A percentile compares a stretch with the other conserved stretches of the same genome.
Conservation (phyloP, 1,140 invertebrate species). For the Pararge aegeria region DNA sequence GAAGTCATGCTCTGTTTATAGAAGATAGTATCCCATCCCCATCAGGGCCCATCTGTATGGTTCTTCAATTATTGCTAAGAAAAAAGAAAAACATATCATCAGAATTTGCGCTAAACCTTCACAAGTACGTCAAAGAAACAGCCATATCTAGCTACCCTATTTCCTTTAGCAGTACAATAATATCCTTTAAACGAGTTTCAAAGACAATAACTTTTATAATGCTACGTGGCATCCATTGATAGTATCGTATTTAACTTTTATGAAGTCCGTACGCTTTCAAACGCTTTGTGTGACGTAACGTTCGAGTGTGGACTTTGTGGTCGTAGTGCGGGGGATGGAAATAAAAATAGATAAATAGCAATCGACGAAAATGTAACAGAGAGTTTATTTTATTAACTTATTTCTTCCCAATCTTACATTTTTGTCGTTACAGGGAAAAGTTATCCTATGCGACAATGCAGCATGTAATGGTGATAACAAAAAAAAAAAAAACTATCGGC, state of each 20-base stretch:
- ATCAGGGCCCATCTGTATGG: too few species aligned
- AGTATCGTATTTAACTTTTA: conserved; percentile 23
- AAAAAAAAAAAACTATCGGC: too few species aligned
- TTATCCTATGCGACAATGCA: too few species aligned
- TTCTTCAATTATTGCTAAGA: too few species aligned
- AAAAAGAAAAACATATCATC: too few species aligned
- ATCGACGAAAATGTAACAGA: not conserved
- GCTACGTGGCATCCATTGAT: conserved; percentile 21
- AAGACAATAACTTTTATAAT: conserved; percentile 37
- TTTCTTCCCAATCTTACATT: too few species aligned
- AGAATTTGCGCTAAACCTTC: too few species aligned
- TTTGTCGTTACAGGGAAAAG: too few species aligned
- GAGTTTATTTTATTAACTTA: conserved; percentile 4
- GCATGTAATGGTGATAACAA: too few species aligned
- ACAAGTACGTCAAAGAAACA: not conserved
- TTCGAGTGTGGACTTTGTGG: conserved; percentile 2
- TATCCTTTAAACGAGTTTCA: conserved; percentile 31
- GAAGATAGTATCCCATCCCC: too few species aligned
- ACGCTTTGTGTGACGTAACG: not conserved
- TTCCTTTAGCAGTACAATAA: conserved; percentile 29
- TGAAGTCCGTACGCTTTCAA: conserved; percentile 9
- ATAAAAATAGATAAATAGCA: not conserved
- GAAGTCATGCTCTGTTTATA: too few species aligned
- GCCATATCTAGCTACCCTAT: conserved; percentile 7
- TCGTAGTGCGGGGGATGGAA: not conserved